Evolutionary conservation across 2,888 invertebrate genomes (phyloP).

Genomic region (Sinotaia quadrata): DNA sequence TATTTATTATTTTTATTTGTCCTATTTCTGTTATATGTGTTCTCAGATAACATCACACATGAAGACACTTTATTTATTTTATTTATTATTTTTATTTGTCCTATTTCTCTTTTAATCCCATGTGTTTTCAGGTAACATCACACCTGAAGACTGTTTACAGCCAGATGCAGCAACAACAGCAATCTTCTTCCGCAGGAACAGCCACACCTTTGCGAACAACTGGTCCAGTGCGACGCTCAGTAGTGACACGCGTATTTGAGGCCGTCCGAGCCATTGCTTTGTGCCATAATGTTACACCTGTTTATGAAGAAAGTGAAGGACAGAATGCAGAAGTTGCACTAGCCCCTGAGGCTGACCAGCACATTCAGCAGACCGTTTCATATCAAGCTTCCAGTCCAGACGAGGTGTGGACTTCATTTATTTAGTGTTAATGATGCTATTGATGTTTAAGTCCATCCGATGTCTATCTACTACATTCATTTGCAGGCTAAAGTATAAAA

Average conservation of each 20-base stretch:
- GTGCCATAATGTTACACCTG: slow-evolving; percentile 99
- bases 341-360: slow-evolving; percentile 69
- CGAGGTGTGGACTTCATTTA: slow-evolving; percentile 76
- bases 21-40: no score
- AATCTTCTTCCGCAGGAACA: slow-evolving; percentile 28
- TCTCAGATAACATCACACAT: no score
- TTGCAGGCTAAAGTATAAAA: no score
- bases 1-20: no score
- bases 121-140: slow-evolving; percentile 70
- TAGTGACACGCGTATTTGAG: slow-evolving; percentile 85
- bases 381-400: slow-evolving; percentile 86
- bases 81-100: no score
- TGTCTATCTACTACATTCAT: no score
- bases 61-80: no score
- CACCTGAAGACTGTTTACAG: slow-evolving; percentile 74
- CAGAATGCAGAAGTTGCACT: slow-evolving; percentile 54
- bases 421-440: no score
- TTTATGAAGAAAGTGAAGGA: slow-evolving; percentile 79
- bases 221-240: slow-evolving; percentile 78
- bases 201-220: slow-evolving; percentile 49
- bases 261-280: slow-evolving; percentile 94
- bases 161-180: slow-evolving; percentile 46
- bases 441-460: no score
- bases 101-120: no score
- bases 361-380: slow-evolving; percentile 67